Conservation (phyloP, 2,888 invertebrate genomes). For the Drosophila rellima region DNA sequence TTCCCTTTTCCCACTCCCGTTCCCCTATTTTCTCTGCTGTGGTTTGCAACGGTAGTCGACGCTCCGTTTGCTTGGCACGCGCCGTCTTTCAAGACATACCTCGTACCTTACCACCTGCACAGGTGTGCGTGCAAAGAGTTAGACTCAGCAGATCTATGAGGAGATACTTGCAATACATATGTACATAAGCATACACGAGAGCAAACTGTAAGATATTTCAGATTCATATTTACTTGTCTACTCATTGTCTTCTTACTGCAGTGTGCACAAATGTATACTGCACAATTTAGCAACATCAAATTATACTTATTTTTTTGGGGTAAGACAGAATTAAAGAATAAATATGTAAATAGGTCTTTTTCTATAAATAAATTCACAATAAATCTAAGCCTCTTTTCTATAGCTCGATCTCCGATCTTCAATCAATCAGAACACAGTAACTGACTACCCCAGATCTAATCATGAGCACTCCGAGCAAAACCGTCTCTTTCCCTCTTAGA, state of each 20-base stretch:
- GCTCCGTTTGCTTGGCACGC: conserved; percentile 66
- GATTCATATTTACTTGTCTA: neutral
- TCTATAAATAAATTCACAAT: too few species aligned
- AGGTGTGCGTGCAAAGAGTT: conserved; percentile 16
- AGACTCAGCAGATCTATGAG: neutral
- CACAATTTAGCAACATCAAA: too few species aligned
- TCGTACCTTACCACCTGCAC: conserved; percentile 41
- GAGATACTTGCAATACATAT: conserved; percentile 1
- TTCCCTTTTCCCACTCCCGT: conserved; percentile 5
- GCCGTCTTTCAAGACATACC: conserved; percentile 48
- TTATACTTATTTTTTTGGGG: too few species aligned
- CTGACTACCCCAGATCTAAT: too few species aligned
- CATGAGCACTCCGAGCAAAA: too few species aligned
- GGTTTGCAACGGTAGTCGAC: conserved; percentile 61
- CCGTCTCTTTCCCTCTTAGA: too few species aligned
- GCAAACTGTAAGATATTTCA: neutral
- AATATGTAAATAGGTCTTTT: too few species aligned
- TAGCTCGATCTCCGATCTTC: neutral
- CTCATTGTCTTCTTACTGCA: neutral
- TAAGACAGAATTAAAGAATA: too few species aligned
- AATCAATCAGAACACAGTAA: neutral
- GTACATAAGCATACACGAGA: neutral
- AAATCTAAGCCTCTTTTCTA: too few species aligned
- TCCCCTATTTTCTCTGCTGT: conserved; percentile 16
- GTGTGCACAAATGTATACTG: neutral